Evolutionary conservation across 2,797 vertebrate species (phyloP).

Genomic region (Argya squamiceps): DNA sequence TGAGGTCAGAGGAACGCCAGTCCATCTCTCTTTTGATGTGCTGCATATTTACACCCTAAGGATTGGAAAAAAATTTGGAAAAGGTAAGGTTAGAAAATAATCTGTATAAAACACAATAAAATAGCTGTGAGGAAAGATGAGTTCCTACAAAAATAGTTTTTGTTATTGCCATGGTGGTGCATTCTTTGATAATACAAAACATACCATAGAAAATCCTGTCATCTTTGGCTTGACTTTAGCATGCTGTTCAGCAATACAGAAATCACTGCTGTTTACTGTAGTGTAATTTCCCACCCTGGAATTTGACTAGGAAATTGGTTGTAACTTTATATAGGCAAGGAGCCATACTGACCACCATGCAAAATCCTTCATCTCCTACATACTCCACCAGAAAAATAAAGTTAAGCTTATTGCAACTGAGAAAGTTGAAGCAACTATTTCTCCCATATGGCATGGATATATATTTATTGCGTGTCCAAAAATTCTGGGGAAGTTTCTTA

Average conservation of each 20-base stretch:
- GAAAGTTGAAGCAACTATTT: neutral
- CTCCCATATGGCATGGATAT: neutral
- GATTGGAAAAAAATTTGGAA: neutral
- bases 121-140: neutral
- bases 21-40: neutral
- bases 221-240: neutral
- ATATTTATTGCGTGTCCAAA: neutral
- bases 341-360: neutral
- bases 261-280: neutral
- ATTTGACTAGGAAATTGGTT: neutral
- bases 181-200: slow-evolving; percentile 12
- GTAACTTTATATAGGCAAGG: neutral
- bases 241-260: neutral
- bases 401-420: neutral
- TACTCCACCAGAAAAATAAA: neutral
- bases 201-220: neutral
- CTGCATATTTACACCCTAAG: neutral
- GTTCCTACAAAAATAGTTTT: neutral
- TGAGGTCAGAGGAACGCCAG: neutral
- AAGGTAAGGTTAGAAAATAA: neutral
- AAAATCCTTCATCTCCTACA: neutral
- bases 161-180: neutral
- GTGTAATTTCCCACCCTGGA: neutral
- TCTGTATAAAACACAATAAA: neutral
- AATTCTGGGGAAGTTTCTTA: neutral